Conservation (phyloP, 2,888 invertebrate species). For the Drosophila maculinotata region DNA sequence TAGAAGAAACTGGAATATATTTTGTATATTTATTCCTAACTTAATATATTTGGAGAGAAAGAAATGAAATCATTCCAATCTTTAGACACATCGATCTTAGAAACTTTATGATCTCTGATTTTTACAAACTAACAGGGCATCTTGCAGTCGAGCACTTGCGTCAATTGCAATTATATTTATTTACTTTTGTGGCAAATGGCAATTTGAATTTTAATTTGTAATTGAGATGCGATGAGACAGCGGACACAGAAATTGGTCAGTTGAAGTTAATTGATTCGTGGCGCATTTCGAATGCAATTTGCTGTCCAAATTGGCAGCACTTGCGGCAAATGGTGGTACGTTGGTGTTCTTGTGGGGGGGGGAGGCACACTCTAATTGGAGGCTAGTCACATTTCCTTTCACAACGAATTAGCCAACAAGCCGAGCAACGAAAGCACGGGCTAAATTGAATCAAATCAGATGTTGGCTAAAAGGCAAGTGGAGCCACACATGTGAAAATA, state of each 20-base stretch:
- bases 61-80: too few relatives aligned
- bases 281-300: conserved; percentile 44
- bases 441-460: conserved; percentile 48
- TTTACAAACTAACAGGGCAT: too few relatives aligned
- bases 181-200: conserved; percentile 26
- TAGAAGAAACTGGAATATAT: too few relatives aligned
- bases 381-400: conserved; percentile 58
- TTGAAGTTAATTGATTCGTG: conserved; percentile 54
- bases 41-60: too few relatives aligned
- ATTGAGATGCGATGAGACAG: conserved; percentile 26
- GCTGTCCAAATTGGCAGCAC: conserved; percentile 23
- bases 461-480: conserved; percentile 35
- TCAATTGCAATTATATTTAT: background rate
- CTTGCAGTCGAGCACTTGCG: background rate
- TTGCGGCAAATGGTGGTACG: background rate
- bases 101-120: too few relatives aligned
- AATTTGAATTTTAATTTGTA: conserved; percentile 61
- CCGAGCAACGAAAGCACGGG: conserved; percentile 43
- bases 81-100: too few relatives aligned
- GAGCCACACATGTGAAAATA: conserved; percentile 51
- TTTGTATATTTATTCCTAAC: too few relatives aligned
- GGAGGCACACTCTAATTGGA: conserved; percentile 31
- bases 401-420: conserved; percentile 48
- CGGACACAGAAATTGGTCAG: conserved; percentile 34
- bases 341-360: background rate